Evolutionary conservation across 37 sponge, comb jelly and placozoan genomes (phyloP), one percentile per base, ranked within the genome.

Genomic region (Hormiphora californensis): DNA sequence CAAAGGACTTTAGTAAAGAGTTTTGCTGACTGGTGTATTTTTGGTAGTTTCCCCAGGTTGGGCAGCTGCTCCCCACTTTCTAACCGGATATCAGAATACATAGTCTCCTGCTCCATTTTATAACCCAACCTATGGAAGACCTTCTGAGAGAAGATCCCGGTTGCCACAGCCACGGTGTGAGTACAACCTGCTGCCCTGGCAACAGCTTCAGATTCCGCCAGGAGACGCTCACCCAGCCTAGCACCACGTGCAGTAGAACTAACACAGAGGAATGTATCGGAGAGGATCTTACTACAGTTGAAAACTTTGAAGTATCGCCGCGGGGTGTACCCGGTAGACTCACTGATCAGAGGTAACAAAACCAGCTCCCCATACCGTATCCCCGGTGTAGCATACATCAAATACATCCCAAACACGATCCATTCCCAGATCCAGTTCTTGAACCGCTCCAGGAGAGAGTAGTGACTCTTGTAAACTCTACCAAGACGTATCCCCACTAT

Each of bases 181-280:
- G 40, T 46, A 73, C 81, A 73, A 8, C 81, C 81, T 33, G 40
- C 43, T 21, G 40, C 81, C 38, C 44, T 73, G 0, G 46, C 81
- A 27, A 73, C 81, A 3, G 46, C 41, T 33, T 73, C 81, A 73
- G 39, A 43, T 73, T 73, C 46, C 46, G 40, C 43, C 38, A 73
- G 46, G 28, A 73, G 43, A 22, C 43, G 46, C 17, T 43, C 43
- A 0, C 81, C 81, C 5, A 73, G 46, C 1, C 81, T 46, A 23
- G 40, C 43, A 39, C 40, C 81, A 23, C 81, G 32, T 0, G 28
- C 23, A 25, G 40, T 46, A n/a, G 19, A 21, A 8, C 46, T 23
- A 25, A 46, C 43, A 40, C 44, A 40, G 1, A 73, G 30, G 17
- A 21, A 7, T 21, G 43, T 30, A 21, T 73, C 81, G 4, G 27